Percentiles rank a stretch among this genome's conserved stretches.
Evolutionary conservation across 1,140 invertebrate species (phyloP).

Genomic region (Bombus confusus): DNA sequence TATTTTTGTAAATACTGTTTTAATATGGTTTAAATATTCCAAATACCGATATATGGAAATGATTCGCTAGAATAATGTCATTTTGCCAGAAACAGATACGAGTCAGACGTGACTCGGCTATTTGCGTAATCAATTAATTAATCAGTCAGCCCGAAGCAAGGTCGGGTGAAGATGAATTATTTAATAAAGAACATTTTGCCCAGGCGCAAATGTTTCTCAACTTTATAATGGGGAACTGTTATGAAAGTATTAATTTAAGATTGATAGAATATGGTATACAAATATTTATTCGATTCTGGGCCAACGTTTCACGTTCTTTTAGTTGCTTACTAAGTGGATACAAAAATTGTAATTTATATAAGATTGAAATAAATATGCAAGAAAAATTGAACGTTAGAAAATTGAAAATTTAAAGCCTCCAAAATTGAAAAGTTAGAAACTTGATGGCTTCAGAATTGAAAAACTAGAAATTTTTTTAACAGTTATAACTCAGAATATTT

Average conservation of each 20-base stretch:
- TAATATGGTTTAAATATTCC: background rate
- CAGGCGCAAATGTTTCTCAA: background rate
- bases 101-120: background rate
- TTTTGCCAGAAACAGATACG: background rate
- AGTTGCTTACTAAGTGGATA: background rate
- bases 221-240: background rate
- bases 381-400: background rate
- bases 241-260: background rate
- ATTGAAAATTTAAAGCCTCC: background rate
- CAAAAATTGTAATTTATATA: background rate
- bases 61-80: background rate
- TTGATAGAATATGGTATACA: background rate
- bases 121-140: conserved; percentile 38
- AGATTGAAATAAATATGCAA: background rate
- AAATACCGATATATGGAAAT: background rate
- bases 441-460: background rate
- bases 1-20: background rate
- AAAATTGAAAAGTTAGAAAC: background rate
- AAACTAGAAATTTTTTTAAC: background rate
- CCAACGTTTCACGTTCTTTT: background rate
- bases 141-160: background rate
- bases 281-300: background rate
- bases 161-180: background rate
- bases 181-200: background rate
- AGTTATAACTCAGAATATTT: background rate